Base-by-base conservation (phyloP, 1,140 invertebrate genomes). In the Lasaia peninsularis region DNA sequence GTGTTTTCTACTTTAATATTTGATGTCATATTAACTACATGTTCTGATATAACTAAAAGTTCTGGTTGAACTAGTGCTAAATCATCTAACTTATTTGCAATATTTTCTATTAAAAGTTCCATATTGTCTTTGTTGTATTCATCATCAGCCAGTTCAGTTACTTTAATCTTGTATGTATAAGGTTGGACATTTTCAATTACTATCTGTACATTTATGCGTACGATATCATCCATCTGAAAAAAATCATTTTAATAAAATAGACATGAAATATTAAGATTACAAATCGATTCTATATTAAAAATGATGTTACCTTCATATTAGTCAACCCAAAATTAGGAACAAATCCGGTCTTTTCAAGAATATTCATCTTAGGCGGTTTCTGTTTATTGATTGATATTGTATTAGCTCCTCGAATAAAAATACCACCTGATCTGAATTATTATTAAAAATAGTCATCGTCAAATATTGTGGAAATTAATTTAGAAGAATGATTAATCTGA, bases 401-500 rank as follows among this genome's bases (percentile, higher is more conserved):
- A 69, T 94, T 94, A 0, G 98, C 80, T 44, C 96, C 96, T 57
- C 92, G 91, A 24, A 98, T 92, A 87, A 97, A 95, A n/a, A 98
- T 93, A 50, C 96, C 96, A 33, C 96, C 96, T 53, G 94, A 92
- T 57, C 93, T 90, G 60, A 91, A 6, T 28, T 28, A 28, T 6
- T 6, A 28, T 28, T 6, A 7, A 28, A 28, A 28, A 28, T 5
- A 28, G 2, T 2, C 4, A 5, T 28, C n/a, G n/a, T n/a, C n/a
- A n/a, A n/a, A n/a, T n/a, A n/a, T n/a, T n/a, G n/a, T n/a, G n/a
- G n/a, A n/a, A n/a, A n/a, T n/a, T n/a, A n/a, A n/a, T n/a, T n/a
- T n/a, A n/a, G n/a, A n/a, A n/a, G n/a, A n/a, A n/a, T n/a, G n/a
- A n/a, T n/a, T n/a, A n/a, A n/a, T n/a, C n/a, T n/a, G n/a, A n/a